Percentiles rank a stretch among this genome's conserved stretches.
phyloP scores from a whole-genome alignment of 2,888 invertebrate species.

The Calliphora vomitoria region DNA sequence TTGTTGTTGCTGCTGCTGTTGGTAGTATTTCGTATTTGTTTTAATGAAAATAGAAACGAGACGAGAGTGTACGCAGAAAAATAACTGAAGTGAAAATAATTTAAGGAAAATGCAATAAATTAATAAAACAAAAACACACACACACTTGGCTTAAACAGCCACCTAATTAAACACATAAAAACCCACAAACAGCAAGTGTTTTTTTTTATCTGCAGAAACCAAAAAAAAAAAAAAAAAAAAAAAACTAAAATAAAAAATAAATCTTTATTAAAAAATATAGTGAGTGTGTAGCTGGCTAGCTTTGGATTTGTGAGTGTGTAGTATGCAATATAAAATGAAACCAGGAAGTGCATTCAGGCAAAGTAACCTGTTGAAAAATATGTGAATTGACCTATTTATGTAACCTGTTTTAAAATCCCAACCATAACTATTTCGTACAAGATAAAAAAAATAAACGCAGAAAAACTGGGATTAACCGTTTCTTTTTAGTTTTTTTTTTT shows the following conservation, averaged over 20 bases:
- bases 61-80: conserved; percentile 61
- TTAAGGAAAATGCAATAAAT: conserved; percentile 61
- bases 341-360: conserved; percentile 68
- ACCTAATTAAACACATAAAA: not conserved
- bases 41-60: conserved; percentile 60
- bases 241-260: too few species aligned
- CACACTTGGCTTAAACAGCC: not conserved
- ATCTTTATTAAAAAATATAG: conserved; percentile 5
- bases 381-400: conserved; percentile 80
- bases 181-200: conserved; percentile 31
- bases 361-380: conserved; percentile 72
- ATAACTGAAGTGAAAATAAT: conserved; percentile 73
- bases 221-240: too few species aligned
- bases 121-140: conserved; percentile 15
- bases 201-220: conserved; percentile 10
- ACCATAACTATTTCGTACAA: conserved; percentile 37
- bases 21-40: conserved; percentile 39
- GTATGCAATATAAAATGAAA: conserved; percentile 43
- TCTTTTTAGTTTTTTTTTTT: conserved; percentile 61
- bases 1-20: conserved; percentile 46
- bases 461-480: conserved; percentile 76
- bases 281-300: not conserved
- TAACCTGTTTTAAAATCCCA: conserved; percentile 80
- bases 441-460: conserved; percentile 74
- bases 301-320: not conserved